Evolutionary conservation across 2,113 vertebrate species (phyloP).

Genomic region (Chascanopsetta lugubris): DNA sequence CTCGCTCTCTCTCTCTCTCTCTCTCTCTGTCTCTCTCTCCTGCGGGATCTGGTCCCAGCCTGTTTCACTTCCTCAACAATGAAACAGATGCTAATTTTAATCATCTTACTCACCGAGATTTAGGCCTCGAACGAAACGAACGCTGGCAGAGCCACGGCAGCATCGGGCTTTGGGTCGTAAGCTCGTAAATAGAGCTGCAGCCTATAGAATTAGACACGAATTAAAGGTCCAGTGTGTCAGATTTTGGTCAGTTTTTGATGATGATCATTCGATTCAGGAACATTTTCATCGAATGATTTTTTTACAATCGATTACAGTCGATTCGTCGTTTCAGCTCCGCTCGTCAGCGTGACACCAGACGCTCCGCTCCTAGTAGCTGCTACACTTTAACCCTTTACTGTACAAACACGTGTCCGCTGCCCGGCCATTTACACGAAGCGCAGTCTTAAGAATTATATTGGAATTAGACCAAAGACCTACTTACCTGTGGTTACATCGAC

Average conservation of each 20-base stretch:
- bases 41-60: conserved; percentile 57
- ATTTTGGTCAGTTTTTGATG: no score
- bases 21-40: conserved; percentile 25
- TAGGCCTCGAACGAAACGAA: conserved; percentile 75
- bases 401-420: conserved; percentile 25
- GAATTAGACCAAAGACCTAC: conserved; percentile 51
- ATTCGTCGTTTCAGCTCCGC: no score
- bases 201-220: no score
- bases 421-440: conserved; percentile 39
- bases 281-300: no score
- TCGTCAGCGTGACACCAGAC: conserved; percentile 17
- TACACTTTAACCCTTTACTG: conserved; percentile 34
- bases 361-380: conserved; percentile 32
- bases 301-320: no score
- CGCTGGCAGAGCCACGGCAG: conserved; percentile 53
- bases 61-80: conserved; percentile 54
- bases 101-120: conserved; percentile 69
- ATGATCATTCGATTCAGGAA: no score
- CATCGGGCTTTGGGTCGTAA: conserved; percentile 15
- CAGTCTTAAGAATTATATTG: conserved; percentile 52
- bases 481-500: conserved; percentile 70
- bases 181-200: no score
- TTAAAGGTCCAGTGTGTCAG: no score
- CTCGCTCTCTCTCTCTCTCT: conserved; percentile 14
- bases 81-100: conserved; percentile 77